Base-by-base conservation (phyloP, 1,140 invertebrate species). In the Teleogryllus occipitalis region DNA sequence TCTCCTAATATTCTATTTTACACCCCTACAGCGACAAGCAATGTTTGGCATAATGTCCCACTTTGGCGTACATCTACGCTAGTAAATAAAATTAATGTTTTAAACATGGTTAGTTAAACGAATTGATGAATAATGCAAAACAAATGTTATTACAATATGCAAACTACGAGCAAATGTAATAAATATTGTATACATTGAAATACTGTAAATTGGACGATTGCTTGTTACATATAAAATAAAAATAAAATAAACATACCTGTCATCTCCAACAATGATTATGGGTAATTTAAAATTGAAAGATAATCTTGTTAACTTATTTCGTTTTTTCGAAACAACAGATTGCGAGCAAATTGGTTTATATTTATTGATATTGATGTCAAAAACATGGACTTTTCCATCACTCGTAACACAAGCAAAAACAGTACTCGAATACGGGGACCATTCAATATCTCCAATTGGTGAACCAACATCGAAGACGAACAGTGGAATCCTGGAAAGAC, bases 401-500 rank as follows among this genome's bases (percentile, higher is more conserved):
- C 92, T 91, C 14, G 96, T 97, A n/a, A 95, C 94, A 22, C 95
- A 96, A 54, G 96, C 96, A 83, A 98, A 94, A 0, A 98, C 95
- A 8, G 96, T 98, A 74, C 95, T 97, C 7, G 96, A 97, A 84
- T 97, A 98, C 0, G 97, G 97, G 0, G 97, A 94, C 97, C 97
- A 98, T 83, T 95, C 93, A 4, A 96, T 95, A 86, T 97, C 96
- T 15, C 94, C 93, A 21, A 98, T 95, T 39, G 95, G 91, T 27
- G 94, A 92, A 21, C 95, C 94, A 76, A 98, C 87, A 86, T 98
- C 96, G 85, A 98, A 98, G 82, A 95, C 94, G 83, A 97, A 97
- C 14, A 98, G 87, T 0, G 97, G 95, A 83, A 97, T 94, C 21
- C 79, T 80, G 79, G 22, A 80, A 80, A 6, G 7, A 73, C 12